phyloP scores from a whole-genome alignment of 2,888 invertebrate species.

The Itoplectis maculator region DNA sequence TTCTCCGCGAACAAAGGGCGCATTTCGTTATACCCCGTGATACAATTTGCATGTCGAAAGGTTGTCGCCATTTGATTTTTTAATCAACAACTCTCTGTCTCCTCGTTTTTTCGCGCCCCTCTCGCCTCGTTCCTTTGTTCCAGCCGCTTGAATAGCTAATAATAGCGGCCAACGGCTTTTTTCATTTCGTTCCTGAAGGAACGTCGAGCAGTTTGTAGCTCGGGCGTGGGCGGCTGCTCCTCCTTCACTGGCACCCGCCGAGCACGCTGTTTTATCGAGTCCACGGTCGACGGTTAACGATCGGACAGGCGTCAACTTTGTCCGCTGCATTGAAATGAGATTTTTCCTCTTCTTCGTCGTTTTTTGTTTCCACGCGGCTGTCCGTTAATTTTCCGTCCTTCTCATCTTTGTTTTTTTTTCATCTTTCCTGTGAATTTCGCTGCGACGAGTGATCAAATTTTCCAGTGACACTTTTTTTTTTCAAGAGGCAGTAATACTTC shows the following conservation, averaged over 20 bases:
- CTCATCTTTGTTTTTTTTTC: neutral
- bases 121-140: conserved; percentile 16
- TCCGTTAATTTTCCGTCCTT: neutral
- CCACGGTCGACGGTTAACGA: conserved; percentile 14
- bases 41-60: conserved; percentile 60
- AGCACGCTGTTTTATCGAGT: conserved; percentile 31
- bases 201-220: conserved; percentile 19
- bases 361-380: neutral
- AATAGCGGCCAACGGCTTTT: conserved; percentile 11
- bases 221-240: neutral
- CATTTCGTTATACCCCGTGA: conserved; percentile 30
- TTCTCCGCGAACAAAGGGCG: conserved; percentile 9
- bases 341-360: conserved; percentile 1
- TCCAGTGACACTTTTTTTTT: neutral
- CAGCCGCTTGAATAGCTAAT: conserved; percentile 36
- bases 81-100: conserved; percentile 57
- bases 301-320: conserved; percentile 43
- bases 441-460: neutral
- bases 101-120: conserved; percentile 29
- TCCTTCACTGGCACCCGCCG: conserved; percentile 14
- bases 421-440: neutral
- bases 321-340: conserved; percentile 17
- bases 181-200: conserved; percentile 26
- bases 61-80: conserved; percentile 52
- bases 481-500: no score